These are phyloP conservation scores for Anorthoa munda DNA, from an alignment of 2,888 invertebrate species.

Conservation along the genomic window DNA sequence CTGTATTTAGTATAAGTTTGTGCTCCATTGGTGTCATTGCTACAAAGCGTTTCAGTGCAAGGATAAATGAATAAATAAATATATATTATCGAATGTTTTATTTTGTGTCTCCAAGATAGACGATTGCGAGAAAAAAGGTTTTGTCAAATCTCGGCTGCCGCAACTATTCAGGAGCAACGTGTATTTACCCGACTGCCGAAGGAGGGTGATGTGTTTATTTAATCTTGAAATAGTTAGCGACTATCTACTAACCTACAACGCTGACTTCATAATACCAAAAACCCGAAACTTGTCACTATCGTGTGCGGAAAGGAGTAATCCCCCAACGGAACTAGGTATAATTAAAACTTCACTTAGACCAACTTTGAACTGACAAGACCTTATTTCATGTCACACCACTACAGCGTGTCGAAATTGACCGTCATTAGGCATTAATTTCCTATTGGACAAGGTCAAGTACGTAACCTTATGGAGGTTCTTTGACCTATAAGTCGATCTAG, in stretches of 20 bases:
- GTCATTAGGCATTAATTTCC: conserved; percentile 51
- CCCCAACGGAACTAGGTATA: conserved; percentile 55
- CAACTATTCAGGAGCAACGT: background rate
- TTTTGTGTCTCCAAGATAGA: background rate
- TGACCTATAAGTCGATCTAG: background rate
- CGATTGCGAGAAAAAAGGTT: too few relatives aligned
- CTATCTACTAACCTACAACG: conserved; percentile 3
- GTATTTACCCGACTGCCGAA: too few relatives aligned
- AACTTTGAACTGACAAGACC: conserved; percentile 52
- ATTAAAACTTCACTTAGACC: conserved; percentile 56
- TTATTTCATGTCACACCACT: conserved; percentile 46
- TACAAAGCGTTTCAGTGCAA: too few relatives aligned
- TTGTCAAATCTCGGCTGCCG: background rate
- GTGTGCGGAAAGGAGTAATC: conserved; percentile 62
- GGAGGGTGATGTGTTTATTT: too few relatives aligned
- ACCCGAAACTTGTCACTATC: conserved; percentile 39
- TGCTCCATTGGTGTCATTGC: too few relatives aligned
- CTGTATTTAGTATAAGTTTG: too few relatives aligned
- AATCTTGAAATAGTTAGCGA: background rate
- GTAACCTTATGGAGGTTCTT: conserved; percentile 10
- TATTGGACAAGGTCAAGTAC: conserved; percentile 27
- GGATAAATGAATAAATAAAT: too few relatives aligned
- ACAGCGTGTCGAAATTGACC: conserved; percentile 34
- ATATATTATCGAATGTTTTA: background rate
- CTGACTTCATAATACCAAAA: conserved; percentile 31